phyloP scores from a whole-genome alignment of 1,140 invertebrate genomes.

The Chelonus insularis region DNA sequence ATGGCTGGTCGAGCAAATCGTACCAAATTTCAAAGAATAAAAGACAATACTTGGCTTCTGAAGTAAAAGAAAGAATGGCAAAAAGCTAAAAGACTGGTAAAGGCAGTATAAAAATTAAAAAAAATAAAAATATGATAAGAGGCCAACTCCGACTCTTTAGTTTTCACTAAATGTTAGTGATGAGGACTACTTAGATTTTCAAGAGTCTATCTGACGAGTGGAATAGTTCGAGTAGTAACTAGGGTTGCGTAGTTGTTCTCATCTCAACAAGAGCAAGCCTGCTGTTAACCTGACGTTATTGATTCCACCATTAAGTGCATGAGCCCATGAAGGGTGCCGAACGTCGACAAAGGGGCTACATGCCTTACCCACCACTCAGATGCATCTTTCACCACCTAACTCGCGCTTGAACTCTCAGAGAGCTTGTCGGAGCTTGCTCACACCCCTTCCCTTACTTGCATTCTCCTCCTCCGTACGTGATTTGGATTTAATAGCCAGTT shows the following conservation, averaged over 20 bases:
- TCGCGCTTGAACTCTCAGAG: conserved; percentile 8
- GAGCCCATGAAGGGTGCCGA: conserved; percentile 26
- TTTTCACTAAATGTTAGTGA: neutral
- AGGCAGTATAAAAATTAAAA: neutral
- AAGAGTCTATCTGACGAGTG: conserved; percentile 6
- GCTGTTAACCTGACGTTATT: conserved; percentile 25
- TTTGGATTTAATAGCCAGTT: conserved; percentile 19
- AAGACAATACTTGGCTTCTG: neutral
- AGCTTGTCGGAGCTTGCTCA: conserved; percentile 12
- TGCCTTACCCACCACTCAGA: conserved; percentile 16
- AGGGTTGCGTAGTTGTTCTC: conserved; percentile 14
- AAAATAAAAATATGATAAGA: neutral
- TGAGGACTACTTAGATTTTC: conserved; percentile 1
- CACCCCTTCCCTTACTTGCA: neutral
- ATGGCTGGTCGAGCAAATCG: neutral
- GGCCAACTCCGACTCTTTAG: conserved; percentile 10
- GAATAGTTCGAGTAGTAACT: conserved; percentile 26
- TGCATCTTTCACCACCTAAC: conserved; percentile 4
- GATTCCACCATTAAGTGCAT: conserved; percentile 27
- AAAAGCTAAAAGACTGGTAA: neutral
- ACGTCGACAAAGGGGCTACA: conserved; percentile 22
- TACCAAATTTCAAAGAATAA: neutral
- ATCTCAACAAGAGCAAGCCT: neutral
- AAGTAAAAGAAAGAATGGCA: neutral
- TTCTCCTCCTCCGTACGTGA: neutral